Base-by-base conservation (phyloP, 2,113 vertebrate genomes). In the Albula goreensis region DNA sequence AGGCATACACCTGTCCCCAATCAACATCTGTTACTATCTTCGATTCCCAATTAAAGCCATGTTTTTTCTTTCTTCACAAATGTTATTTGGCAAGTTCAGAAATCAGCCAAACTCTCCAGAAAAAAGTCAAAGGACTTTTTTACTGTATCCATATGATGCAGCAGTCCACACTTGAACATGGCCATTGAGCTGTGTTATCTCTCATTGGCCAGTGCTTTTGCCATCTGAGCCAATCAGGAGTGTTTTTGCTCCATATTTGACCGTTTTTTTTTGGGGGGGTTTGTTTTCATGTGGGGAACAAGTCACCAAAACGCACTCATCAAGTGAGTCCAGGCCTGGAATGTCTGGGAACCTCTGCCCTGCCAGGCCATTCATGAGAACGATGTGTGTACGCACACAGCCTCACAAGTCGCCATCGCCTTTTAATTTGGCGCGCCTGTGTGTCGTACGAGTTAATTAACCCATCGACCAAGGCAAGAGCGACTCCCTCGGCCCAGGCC, bases 381-480 rank as follows among this genome's bases (percentile, higher is more conserved):
- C 10, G 70, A 10, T 31, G 10, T 10, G 70, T 74, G 70, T 7
- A 31, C 17, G 70, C 22, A 22, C 63, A n/a, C 19, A 25, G 70
- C 70, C 70, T 74, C 31, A n/a, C 10, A 70, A 31, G 70, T 74
- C n/a, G 10, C 70, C 22, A 22, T 85, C 51, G 88, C 89, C 90
- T 93, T 95, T 88, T 94, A 94, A 95, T 95, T 94, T 92, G 85
- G 89, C 88, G 9, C 82, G 89, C 87, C 89, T 90, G 87, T 88
- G 91, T 89, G 91, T 92, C 88, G 89, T 63, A 85, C 91, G 90
- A 63, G 90, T 92, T 94, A 93, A 95, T 95, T 92, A 94, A 94
- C 92, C 88, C 85, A 88, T 88, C 85, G 86, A 88, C 87, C 88
- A 80, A 89, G 89, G 90, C 91, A 90, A 86, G 90, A 88, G 88